Conservation (phyloP, 2,888 invertebrate genomes). For the Drosophila rellima region DNA sequence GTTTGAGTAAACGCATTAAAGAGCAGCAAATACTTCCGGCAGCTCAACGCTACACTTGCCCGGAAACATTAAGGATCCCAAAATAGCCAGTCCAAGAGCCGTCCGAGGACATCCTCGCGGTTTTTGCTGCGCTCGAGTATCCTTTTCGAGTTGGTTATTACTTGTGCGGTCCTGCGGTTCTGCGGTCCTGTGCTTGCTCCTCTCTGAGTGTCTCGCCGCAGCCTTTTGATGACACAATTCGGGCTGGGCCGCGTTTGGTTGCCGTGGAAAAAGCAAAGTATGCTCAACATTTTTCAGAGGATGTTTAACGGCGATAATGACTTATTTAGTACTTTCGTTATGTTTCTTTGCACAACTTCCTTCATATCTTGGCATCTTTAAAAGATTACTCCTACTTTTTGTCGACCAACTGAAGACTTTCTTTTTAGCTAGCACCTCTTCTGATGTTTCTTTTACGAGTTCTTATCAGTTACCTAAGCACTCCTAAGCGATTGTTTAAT, state of each 20-base stretch:
- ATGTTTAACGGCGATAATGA: slow-evolving; percentile 26
- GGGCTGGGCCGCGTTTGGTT: slow-evolving; percentile 12
- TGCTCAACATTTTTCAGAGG: slow-evolving; percentile 19
- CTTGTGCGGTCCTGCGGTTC: slow-evolving; percentile 31
- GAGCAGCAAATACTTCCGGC: slow-evolving; percentile 74
- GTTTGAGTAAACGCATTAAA: slow-evolving; percentile 73
- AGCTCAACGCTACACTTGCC: slow-evolving; percentile 40
- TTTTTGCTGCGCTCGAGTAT: slow-evolving; percentile 38
- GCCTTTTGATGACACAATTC: slow-evolving; percentile 53
- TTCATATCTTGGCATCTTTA: neutral
- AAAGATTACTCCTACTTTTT: neutral
- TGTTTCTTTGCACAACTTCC: neutral
- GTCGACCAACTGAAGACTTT: neutral
- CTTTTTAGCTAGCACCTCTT: neutral
- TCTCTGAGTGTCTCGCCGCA: slow-evolving; percentile 23
- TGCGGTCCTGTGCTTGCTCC: slow-evolving; percentile 1
- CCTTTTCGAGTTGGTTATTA: slow-evolving; percentile 45
- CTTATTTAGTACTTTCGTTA: slow-evolving; percentile 18
- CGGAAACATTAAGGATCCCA: slow-evolving; percentile 67
- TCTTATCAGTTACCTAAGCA: too few species aligned
- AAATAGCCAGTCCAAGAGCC: slow-evolving; percentile 27
- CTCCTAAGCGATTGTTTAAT: too few species aligned
- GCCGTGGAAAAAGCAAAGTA: slow-evolving; percentile 3
- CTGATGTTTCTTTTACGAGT: too few species aligned
- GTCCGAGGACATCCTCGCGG: slow-evolving; percentile 43